A percentile compares a stretch with the other conserved stretches of the same genome.
Evolutionary conservation across 2,888 invertebrate species (phyloP).

Genomic region (Philopedon plagiatum): DNA sequence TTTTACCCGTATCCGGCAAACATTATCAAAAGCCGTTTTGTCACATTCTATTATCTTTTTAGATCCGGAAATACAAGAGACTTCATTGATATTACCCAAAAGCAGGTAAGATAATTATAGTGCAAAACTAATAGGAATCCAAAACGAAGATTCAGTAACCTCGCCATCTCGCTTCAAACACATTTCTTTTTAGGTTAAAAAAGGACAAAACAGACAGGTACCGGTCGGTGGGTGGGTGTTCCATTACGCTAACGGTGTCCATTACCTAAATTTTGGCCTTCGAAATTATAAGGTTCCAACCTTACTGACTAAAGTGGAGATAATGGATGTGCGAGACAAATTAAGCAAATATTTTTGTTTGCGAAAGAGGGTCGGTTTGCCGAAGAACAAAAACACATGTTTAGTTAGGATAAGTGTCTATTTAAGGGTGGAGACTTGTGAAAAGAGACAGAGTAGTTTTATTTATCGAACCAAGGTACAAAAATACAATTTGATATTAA

Average conservation of each 20-base stretch:
- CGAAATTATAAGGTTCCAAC: conserved; percentile 33
- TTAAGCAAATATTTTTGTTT: conserved; percentile 38
- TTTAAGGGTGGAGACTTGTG: no score
- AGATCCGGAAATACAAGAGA: conserved; percentile 3
- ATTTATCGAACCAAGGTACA: no score
- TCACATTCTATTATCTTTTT: neutral
- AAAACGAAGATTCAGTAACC: neutral
- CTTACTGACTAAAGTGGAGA: conserved; percentile 19
- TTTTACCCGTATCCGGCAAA: neutral
- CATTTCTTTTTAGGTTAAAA: neutral
- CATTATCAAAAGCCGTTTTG: neutral
- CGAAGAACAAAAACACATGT: neutral
- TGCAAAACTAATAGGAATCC: neutral
- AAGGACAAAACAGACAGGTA: neutral
- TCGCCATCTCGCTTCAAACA: neutral
- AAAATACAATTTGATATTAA: no score
- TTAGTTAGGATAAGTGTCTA: neutral
- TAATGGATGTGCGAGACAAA: conserved; percentile 29
- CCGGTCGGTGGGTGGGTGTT: neutral
- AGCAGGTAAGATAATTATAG: conserved; percentile 3
- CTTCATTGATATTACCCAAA: no score
- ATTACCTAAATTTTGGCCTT: neutral
- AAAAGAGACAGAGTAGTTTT: no score
- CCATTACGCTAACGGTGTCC: conserved; percentile 2
- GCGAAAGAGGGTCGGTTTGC: neutral